phyloP scores from a whole-genome alignment of 2,113 vertebrate species.

The Probosciger aterrimus region DNA sequence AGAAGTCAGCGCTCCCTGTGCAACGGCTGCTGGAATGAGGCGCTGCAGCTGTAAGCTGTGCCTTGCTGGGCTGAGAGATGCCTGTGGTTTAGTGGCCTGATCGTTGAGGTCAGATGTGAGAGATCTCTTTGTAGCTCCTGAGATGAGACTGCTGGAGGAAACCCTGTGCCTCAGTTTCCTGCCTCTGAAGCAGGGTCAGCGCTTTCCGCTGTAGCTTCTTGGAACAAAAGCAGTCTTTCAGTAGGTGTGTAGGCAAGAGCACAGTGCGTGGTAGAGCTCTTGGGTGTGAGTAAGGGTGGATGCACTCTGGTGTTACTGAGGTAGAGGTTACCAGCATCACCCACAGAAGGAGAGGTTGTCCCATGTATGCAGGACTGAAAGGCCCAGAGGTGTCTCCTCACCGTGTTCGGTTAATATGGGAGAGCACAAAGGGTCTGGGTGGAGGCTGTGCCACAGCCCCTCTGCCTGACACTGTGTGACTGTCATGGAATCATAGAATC shows the following conservation, averaged over 20 bases:
- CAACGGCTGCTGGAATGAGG: rapidly evolving
- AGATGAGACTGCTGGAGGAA: neutral
- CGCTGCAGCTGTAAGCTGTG: neutral
- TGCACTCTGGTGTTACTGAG: no score
- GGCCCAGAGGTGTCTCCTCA: neutral
- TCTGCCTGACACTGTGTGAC: neutral
- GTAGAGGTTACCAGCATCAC: neutral
- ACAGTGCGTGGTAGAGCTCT: neutral
- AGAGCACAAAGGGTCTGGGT: neutral
- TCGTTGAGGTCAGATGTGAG: neutral
- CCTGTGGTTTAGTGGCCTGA: neutral
- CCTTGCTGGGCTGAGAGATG: neutral
- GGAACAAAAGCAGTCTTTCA: neutral
- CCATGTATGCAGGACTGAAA: neutral
- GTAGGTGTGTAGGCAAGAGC: neutral
- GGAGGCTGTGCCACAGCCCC: neutral
- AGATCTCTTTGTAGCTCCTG: neutral
- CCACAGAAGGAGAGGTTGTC: neutral
- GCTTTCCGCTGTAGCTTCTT: neutral
- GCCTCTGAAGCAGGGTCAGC: neutral
- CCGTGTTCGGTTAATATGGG: neutral
- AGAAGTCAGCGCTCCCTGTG: neutral
- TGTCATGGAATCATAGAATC: neutral
- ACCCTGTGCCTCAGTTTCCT: neutral
- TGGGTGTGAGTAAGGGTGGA: neutral